Evolutionary conservation across 1,140 invertebrate species (phyloP), one percentile per base, ranked within the genome.

Genomic region (Gryon sp.): DNA sequence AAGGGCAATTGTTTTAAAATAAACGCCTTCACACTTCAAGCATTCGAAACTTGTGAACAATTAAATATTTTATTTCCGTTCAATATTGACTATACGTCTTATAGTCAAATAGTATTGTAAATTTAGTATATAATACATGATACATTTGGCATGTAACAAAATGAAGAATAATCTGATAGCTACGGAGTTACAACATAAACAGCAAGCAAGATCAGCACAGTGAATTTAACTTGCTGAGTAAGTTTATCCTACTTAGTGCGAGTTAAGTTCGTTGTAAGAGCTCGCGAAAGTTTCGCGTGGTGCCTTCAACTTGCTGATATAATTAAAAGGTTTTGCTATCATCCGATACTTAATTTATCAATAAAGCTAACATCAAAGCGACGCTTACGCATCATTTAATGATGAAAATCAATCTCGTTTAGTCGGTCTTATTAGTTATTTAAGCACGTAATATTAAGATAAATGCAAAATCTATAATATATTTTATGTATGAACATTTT

Each of bases 191-290:
- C 32, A 69, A 30, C 30, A 52, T 59, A 69, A 69, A 59, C 34
- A 57, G 50, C 15, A 6, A 36, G 20, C 9, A 55, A 57, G 19
- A 48, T 40, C 15, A 12, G 5, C 6, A 14, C 36, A 48, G 32
- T 43, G 36, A 59, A 69, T 59, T 69, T 59, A 69, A 69, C 65
- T 69, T 59, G 65, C 34, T 52, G 65, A 69, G 34, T 59, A 18
- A 18, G 41, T 45, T 45, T 45, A 45, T n/a, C n/a, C n/a, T n/a
- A n/a, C n/a, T n/a, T n/a, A n/a, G n/a, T n/a, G 14, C 16, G 30
- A 70, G 43, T 48, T 32, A 50, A 50, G 53, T 69, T 69, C 19
- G 24, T 26, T 52, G 41, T 52, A 60, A 70, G 55, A 70, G 46
- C 26, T 19, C 9, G 16, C 14, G 18, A 36, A 70, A 70, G 16